Base-by-base conservation (phyloP, 1,140 invertebrate genomes). In the Cotesia vestalis region DNA sequence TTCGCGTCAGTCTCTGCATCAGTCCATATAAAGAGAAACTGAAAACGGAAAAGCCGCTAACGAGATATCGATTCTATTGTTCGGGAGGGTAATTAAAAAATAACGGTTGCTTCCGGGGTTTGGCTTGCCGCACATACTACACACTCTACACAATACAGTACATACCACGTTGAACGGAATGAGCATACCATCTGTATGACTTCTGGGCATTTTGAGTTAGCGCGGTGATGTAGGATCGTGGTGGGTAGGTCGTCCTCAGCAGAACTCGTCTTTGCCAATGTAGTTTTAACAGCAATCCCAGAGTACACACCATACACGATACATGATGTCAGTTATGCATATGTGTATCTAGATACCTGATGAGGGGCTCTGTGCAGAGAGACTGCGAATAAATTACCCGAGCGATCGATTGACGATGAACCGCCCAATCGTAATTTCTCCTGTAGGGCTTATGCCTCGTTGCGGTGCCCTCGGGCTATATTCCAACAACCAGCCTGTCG, bases 31-130 rank as follows among this genome's bases (percentile, higher is more conserved):
- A 46, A 38, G 69, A 70, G 57, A 70, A 69, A 73, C 62, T 74
- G 69, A n/a, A 69, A 69, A 57, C 61, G 70, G 62, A 72, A 71
- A 60, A 72, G 67, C 74, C 66, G 67, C 53, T 75, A 75, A 75
- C 74, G 71, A 75, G 71, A 72, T 75, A 75, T 75, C 71, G 74
- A 75, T 75, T 75, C 74, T 75, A 75, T 75, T 75, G 67, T 75
- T 60, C 20, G 46, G 17, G 40, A 36, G 64, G 64, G 71, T 71
- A 72, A 75, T 75, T 72, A 75, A 75, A 75, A 72, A 73, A 73
- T 75, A 73, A 75, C 71, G 74, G 53, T 72, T 75, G 70, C 66
- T 64, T 64, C 62, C 35, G 62, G 62, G 36, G n/a, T 51, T 64
- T 9, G 62, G 62, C 57, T 59, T 4, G 57, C 17, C 27, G 27